Conservation (phyloP, 2,888 invertebrate genomes). For the Epirrhoe alternata region DNA sequence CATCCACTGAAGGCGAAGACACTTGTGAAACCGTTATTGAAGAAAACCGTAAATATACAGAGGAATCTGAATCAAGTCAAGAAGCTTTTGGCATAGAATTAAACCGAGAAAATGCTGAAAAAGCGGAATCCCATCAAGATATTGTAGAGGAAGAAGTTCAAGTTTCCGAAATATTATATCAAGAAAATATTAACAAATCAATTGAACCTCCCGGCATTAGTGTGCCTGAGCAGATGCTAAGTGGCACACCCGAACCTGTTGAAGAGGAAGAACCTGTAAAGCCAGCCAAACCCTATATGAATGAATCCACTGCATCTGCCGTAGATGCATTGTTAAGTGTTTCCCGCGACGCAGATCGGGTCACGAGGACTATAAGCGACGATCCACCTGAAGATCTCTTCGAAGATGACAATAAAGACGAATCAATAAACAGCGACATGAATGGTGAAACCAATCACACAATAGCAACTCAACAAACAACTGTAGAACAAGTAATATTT, state of each 20-base stretch:
- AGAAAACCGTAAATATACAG: slow-evolving; percentile 16
- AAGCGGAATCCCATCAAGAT: slow-evolving; percentile 7
- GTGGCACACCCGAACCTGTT: slow-evolving; percentile 30
- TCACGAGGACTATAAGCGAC: slow-evolving; percentile 71
- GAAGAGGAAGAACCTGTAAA: slow-evolving; percentile 46
- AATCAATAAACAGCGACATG: slow-evolving; percentile 43
- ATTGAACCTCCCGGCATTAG: slow-evolving; percentile 35
- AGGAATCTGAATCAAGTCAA: slow-evolving; percentile 26
- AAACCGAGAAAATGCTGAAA: slow-evolving; percentile 11
- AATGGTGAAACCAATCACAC: slow-evolving; percentile 47
- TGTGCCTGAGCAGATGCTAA: slow-evolving; percentile 40
- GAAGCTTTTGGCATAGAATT: slow-evolving; percentile 17
- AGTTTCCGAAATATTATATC: slow-evolving; percentile 18
- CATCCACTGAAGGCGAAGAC: slow-evolving; percentile 24
- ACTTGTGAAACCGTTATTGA: slow-evolving; percentile 25
- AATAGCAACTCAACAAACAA: slow-evolving; percentile 12
- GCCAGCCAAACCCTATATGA: slow-evolving; percentile 62
- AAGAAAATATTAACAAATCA: slow-evolving; percentile 26
- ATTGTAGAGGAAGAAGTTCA: slow-evolving; percentile 20
- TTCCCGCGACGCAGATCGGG: slow-evolving; percentile 74
- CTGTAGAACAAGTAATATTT: slow-evolving; percentile 9
- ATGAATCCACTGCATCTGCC: slow-evolving; percentile 76
- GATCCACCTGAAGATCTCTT: slow-evolving; percentile 79
- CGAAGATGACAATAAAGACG: slow-evolving; percentile 71
- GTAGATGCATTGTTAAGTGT: slow-evolving; percentile 79